Evolutionary conservation across 2,888 invertebrate species (phyloP).

Genomic region (Diaperis boleti): DNA sequence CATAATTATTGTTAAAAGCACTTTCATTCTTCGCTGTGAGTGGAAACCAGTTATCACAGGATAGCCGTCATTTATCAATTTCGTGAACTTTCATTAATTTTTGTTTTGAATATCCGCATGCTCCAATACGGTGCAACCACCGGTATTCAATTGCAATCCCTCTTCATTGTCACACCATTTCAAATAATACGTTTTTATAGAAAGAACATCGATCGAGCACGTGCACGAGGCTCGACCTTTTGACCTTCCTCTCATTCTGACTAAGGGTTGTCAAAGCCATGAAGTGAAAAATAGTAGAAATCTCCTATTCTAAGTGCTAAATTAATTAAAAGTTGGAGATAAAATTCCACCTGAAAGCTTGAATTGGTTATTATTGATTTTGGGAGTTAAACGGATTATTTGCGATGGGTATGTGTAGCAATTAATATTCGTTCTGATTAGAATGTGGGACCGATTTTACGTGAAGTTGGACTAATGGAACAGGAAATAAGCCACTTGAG

Average conservation of each 20-base stretch:
- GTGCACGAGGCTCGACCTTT: background rate
- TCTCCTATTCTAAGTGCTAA: no score
- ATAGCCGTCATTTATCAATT: conserved; percentile 5
- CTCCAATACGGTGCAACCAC: no score
- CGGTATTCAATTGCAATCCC: background rate
- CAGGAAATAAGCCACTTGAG: conserved; percentile 1
- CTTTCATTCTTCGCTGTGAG: conserved; percentile 12
- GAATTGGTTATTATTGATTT: conserved; percentile 8
- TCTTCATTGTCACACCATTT: conserved; percentile 1
- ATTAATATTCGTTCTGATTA: conserved; percentile 2
- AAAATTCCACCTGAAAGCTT: background rate
- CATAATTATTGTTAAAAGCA: conserved; percentile 16
- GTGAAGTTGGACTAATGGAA: conserved; percentile 4
- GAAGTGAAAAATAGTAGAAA: no score
- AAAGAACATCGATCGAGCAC: background rate
- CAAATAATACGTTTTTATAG: background rate
- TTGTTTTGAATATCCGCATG: background rate
- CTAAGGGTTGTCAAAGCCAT: background rate
- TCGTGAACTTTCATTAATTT: conserved; percentile 14
- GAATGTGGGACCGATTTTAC: background rate
- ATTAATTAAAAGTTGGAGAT: background rate
- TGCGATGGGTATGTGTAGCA: background rate
- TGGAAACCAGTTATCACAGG: conserved; percentile 4
- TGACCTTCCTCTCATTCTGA: no score
- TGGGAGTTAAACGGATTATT: conserved; percentile 1